Conservation (phyloP, 30 jellyfish, hydroid and myxozoan species). For the Aurelia aurita complex sp. Pacific region DNA sequence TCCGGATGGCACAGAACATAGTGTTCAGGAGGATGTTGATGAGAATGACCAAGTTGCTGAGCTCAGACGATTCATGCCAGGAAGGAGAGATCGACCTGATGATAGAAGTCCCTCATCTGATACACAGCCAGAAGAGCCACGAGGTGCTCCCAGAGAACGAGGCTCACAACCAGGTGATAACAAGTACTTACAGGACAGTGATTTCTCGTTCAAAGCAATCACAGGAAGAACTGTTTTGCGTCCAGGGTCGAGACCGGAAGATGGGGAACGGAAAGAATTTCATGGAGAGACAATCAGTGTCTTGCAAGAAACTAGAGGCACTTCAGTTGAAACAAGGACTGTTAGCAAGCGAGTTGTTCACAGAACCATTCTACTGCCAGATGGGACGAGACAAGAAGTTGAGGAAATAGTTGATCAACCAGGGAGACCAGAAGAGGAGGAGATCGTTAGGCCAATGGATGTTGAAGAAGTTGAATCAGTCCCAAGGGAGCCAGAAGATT, state of each 20-base stretch:
- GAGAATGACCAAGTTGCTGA: conserved; percentile 36
- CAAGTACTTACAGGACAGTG: background rate
- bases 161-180: background rate
- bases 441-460: conserved; percentile 2
- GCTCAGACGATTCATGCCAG: conserved; percentile 15
- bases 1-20: conserved; percentile 69
- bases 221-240: background rate
- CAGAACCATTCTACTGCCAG: conserved; percentile 63
- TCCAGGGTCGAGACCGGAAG: too few species aligned
- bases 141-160: background rate
- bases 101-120: background rate
- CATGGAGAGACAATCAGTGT: too few species aligned
- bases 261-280: too few species aligned
- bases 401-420: conserved; percentile 77
- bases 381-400: conserved; percentile 77
- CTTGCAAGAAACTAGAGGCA: too few species aligned
- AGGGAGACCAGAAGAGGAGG: conserved; percentile 22
- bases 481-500: background rate
- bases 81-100: background rate
- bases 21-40: conserved; percentile 79
- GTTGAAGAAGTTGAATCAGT: background rate
- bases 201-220: background rate
- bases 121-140: background rate
- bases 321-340: conserved; percentile 3
- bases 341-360: conserved; percentile 35